Percentiles rank a stretch among this genome's conserved stretches.
Evolutionary conservation across 1,140 invertebrate species (phyloP).

Genomic region (Heterodera schachtii): DNA sequence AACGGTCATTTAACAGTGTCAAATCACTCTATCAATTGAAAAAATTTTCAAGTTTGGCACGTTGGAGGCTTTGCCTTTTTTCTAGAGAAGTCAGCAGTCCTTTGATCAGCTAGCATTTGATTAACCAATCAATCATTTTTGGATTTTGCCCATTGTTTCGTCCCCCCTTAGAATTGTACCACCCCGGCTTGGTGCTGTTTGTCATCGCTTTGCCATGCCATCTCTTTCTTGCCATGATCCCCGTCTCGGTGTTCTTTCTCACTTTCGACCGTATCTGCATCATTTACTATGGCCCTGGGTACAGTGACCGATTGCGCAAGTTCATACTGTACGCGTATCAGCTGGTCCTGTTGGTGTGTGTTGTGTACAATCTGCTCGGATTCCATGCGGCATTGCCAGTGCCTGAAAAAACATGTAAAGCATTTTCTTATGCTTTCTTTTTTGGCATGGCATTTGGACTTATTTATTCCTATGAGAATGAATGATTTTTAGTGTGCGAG

Average conservation of each 20-base stretch:
- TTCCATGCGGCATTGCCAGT: conserved; percentile 20
- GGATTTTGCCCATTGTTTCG: background rate
- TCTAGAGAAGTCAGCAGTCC: too few relatives aligned
- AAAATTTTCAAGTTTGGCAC: too few relatives aligned
- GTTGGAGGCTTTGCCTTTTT: too few relatives aligned
- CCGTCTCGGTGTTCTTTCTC: conserved; percentile 27
- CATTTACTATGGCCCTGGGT: conserved; percentile 11
- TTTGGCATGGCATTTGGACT: too few relatives aligned
- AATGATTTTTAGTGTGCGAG: conserved; percentile 23
- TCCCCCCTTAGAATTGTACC: conserved; percentile 1
- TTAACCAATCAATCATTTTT: background rate
- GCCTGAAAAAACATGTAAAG: conserved; percentile 9
- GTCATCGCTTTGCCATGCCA: conserved; percentile 22
- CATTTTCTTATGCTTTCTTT: background rate
- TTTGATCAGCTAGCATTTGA: too few relatives aligned
- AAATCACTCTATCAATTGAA: too few relatives aligned
- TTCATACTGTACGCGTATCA: conserved; percentile 17
- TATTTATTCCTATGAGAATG: too few relatives aligned
- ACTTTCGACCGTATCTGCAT: conserved; percentile 25
- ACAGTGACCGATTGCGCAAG: conserved; percentile 3
- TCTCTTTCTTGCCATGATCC: conserved; percentile 18
- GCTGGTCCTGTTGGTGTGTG: conserved; percentile 8
- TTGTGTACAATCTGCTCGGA: conserved; percentile 19
- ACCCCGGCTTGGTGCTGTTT: conserved; percentile 11
- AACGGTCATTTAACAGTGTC: too few relatives aligned